These are phyloP conservation scores for Montipora cactus DNA, from an alignment of 64 coral and sea anemone genomes.

Conservation along the genomic window DNA sequence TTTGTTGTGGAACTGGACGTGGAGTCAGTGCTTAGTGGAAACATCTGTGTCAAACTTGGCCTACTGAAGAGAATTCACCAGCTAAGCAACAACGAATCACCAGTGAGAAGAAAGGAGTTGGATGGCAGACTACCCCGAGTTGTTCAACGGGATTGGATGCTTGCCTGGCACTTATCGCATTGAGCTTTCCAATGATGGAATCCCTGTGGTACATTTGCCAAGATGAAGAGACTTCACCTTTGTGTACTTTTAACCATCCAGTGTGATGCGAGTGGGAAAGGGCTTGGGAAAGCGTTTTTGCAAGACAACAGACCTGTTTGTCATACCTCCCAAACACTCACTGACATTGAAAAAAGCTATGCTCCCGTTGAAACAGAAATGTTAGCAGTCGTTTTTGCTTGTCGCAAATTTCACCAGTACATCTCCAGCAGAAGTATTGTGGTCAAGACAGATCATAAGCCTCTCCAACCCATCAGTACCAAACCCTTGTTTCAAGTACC, in stretches of 20 bases:
- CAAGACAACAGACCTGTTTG: background rate
- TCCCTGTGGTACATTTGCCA: slow-evolving; percentile 1
- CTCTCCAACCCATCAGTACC: too few species aligned
- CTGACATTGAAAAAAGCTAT: background rate
- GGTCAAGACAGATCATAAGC: background rate
- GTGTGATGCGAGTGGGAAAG: slow-evolving; percentile 16
- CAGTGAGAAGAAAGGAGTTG: background rate
- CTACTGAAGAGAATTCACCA: slow-evolving; percentile 40
- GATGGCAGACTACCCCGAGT: background rate
- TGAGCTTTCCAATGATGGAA: background rate
- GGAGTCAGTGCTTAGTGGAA: slow-evolving; percentile 30
- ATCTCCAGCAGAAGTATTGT: background rate
- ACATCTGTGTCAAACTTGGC: background rate
- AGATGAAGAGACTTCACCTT: background rate
- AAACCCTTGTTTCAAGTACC: too few species aligned
- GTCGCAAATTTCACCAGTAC: background rate
- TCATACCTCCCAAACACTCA: background rate
- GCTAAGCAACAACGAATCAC: background rate
- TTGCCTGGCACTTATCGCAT: background rate
- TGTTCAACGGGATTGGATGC: slow-evolving; percentile 36
- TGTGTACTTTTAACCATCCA: background rate
- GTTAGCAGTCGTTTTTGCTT: background rate
- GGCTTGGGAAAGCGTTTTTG: background rate
- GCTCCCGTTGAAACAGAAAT: background rate
- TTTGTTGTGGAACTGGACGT: slow-evolving; percentile 30